phyloP scores from a whole-genome alignment of 1,140 invertebrate genomes.

The Ceratina japonica region DNA sequence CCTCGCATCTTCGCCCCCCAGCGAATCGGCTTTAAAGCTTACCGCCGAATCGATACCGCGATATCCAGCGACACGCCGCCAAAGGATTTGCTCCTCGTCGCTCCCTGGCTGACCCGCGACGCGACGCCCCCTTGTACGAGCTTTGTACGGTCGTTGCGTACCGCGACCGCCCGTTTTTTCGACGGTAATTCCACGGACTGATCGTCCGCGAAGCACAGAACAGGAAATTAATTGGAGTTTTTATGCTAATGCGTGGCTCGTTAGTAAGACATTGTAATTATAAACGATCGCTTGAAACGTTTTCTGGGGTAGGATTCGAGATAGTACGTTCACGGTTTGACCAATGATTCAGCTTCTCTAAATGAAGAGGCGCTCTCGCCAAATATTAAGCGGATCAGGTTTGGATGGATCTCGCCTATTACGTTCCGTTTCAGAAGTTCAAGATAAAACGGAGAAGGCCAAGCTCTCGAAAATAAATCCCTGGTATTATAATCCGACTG shows the following conservation, averaged over 20 bases:
- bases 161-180: not conserved
- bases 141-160: not conserved
- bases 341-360: not conserved
- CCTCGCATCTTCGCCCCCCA: conserved; percentile 36
- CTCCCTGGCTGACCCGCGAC: not conserved
- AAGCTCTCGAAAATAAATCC: conserved; percentile 35
- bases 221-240: too few species aligned
- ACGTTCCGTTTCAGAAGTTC: not conserved
- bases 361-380: not conserved
- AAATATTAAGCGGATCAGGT: not conserved
- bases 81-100: conserved; percentile 21
- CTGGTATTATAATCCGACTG: conserved; percentile 20
- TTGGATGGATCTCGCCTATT: not conserved
- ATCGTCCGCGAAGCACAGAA: not conserved
- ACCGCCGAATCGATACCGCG: conserved; percentile 52
- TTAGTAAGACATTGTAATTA: not conserved
- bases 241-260: not conserved
- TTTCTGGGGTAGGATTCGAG: not conserved
- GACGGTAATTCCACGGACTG: not conserved
- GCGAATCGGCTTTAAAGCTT: conserved; percentile 57
- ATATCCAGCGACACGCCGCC: conserved; percentile 19
- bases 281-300: not conserved
- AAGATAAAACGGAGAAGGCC: conserved; percentile 4
- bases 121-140: too few species aligned
- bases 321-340: not conserved